A percentile compares a stretch with the other conserved stretches of the same genome.
Conservation (phyloP, 2,888 invertebrate species). For the Asteroscopus sphinx region DNA sequence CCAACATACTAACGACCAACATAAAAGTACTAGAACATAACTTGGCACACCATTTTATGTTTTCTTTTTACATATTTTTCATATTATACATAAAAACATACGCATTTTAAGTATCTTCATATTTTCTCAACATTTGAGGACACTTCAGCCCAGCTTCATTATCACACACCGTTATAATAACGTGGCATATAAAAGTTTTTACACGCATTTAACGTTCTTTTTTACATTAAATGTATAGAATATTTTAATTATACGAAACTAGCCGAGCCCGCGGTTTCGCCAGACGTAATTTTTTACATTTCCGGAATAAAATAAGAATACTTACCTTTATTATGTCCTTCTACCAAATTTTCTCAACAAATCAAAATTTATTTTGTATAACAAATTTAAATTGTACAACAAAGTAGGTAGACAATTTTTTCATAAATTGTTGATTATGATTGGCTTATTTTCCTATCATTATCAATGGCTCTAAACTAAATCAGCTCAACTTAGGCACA, state of each 20-base stretch:
- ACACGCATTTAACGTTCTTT: conserved; percentile 23
- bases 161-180: conserved; percentile 31
- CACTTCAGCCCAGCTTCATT: conserved; percentile 38
- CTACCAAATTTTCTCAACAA: no score
- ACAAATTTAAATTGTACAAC: no score
- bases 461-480: conserved; percentile 33
- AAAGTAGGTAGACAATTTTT: conserved; percentile 15
- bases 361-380: no score
- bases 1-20: conserved; percentile 18
- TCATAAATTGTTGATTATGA: conserved; percentile 19
- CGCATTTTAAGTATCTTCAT: conserved; percentile 25
- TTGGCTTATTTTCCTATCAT: conserved; percentile 36
- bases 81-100: conserved; percentile 35
- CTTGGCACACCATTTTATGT: conserved; percentile 32
- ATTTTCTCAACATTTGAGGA: conserved; percentile 15
- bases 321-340: no score
- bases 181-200: conserved; percentile 21
- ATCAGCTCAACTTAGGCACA: conserved; percentile 42
- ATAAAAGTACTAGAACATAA: conserved; percentile 32
- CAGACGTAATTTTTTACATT: no score
- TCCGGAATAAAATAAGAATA: no score
- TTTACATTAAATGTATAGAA: neutral
- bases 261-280: no score
- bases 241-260: no score
- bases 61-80: conserved; percentile 45